Evolutionary conservation across 1,140 invertebrate species (phyloP), one percentile per base, ranked within the genome.

Genomic region (Drosophila parvula): DNA sequence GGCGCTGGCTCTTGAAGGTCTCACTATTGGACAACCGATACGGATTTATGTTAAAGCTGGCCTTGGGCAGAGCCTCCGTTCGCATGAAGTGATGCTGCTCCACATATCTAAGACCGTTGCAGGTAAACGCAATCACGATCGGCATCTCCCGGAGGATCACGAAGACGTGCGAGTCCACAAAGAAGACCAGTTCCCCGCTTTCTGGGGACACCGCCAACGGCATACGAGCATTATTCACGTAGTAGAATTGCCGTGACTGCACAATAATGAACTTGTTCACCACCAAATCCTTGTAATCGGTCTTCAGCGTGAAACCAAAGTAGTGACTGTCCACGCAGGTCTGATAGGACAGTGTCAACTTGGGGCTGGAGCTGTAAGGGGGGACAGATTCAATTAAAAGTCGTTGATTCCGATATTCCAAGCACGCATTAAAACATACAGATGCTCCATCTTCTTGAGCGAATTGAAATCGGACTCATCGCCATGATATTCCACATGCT

Each of bases 61-160:
- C 76, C 59, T 75, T 83, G 5, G 89, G 89, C 28, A 91, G 56
- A 0, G 79, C 84, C 36, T 81, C 73, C 5, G 81, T 81, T 10
- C 79, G 79, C 88, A 90, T 88, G 34, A 91, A 91, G 65, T 91
- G 90, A 73, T 91, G 90, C 50, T 91, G 86, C 36, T 91, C 90
- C 36, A 91, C 75, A 60, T 74, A 86, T 51, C 67, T 67, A 14
- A 62, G 32, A 0, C 59, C 77, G 34, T 68, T 44, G 10, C 51
- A 65, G 22, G 73, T 59, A 14, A 79, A 89, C 11, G 78, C 74
- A 38, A 91, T 79, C 6, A 91, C 68, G 56, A 91, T 90, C 7
- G 90, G 90, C 58, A 86, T 81, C 40, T 90, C 90, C 7, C 82
- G 59, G 22, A 82, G 41, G 16, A 89, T 89, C 50, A 75, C 78